Conservation (phyloP, 2,113 vertebrate genomes). For the Ptychochromis oligacanthus region DNA sequence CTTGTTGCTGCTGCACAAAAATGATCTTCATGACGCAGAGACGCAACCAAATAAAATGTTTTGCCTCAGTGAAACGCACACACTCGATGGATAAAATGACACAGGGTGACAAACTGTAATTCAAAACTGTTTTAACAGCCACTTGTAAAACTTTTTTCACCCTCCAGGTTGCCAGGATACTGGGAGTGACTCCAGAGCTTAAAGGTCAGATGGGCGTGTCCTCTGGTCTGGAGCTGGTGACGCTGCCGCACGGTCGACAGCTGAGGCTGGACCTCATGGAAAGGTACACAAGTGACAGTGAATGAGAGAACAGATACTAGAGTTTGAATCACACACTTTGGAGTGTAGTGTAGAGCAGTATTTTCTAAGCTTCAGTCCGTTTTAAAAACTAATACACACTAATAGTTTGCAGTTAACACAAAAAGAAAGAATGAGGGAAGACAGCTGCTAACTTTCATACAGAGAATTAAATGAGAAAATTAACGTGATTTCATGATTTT, state of each 20-base stretch:
- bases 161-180: constrained; percentile 89
- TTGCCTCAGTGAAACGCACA: neutral
- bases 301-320: neutral
- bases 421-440: neutral
- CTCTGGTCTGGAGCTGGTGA: constrained; percentile 93
- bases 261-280: constrained; percentile 95
- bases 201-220: constrained; percentile 90
- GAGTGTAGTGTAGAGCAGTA: neutral
- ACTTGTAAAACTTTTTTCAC: constrained; percentile 24
- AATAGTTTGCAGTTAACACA: too few species aligned
- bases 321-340: neutral
- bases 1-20: constrained; percentile 13
- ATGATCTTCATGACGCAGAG: neutral
- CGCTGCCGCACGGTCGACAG: constrained; percentile 90
- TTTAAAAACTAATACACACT: neutral
- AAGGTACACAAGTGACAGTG: constrained; percentile 77
- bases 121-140: neutral
- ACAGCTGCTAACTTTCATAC: fast-evolving
- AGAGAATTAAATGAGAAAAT: neutral
- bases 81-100: neutral
- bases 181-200: constrained; percentile 87
- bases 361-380: fast-evolving
- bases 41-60: neutral
- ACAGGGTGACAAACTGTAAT: neutral
- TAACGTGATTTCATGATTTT: too few species aligned